Percentiles rank a stretch among this genome's conserved stretches.
Conservation (phyloP, 1,140 invertebrate species). For the Atta cephalotes region DNA sequence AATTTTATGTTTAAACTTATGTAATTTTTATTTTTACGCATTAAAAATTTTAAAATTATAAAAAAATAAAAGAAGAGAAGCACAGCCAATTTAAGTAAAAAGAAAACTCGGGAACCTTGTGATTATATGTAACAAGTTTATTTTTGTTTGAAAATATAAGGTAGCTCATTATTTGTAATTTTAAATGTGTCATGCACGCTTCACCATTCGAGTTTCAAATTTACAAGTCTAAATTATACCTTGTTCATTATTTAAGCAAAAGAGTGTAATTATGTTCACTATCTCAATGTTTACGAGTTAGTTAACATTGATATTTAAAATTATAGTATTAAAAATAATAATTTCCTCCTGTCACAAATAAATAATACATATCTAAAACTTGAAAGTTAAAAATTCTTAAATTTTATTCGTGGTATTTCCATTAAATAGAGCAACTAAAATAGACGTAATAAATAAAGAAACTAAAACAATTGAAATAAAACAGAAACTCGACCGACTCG, state of each 20-base stretch:
- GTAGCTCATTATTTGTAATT: conserved; percentile 11
- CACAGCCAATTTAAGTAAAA: not conserved
- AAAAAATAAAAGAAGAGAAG: not conserved
- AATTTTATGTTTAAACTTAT: not conserved
- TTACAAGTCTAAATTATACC: conserved; percentile 5
- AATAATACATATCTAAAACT: not conserved
- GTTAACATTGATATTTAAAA: not conserved
- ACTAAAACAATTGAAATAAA: conserved; percentile 19
- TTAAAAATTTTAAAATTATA: conserved; percentile 1
- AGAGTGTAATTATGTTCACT: not conserved
- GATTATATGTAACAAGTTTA: not conserved
- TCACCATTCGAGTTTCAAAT: not conserved
- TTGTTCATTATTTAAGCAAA: conserved; percentile 14
- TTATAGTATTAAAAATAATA: not conserved
- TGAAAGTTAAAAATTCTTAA: not conserved
- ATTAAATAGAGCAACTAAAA: not conserved
- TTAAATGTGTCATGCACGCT: not conserved
- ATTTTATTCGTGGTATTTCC: not conserved
- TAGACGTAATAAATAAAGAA: not conserved
- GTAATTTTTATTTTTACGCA: not conserved
- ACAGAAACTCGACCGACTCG: conserved; percentile 12
- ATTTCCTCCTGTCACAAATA: not conserved
- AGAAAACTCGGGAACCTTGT: not conserved
- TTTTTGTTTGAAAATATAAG: conserved; percentile 11
- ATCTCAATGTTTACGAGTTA: not conserved